A percentile compares a stretch with the other conserved stretches of the same genome.
These are phyloP conservation scores for Heliocidaris erythrogramma DNA, from an alignment of 35 echinoderm and acorn worm species.

Conservation along the genomic window DNA sequence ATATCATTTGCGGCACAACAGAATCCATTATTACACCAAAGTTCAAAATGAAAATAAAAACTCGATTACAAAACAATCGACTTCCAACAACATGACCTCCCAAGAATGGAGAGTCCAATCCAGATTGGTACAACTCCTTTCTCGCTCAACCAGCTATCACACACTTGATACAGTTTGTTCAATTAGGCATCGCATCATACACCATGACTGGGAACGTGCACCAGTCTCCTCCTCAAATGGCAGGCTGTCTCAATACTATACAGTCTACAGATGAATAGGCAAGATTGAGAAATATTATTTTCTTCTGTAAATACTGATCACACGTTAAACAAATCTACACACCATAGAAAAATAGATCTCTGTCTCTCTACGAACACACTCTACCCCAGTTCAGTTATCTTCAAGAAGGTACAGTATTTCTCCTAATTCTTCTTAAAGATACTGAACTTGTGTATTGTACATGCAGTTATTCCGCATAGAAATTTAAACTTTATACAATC, in stretches of 20 bases:
- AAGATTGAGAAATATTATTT: not conserved
- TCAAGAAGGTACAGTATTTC: not conserved
- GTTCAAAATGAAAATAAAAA: not conserved
- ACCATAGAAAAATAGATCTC: not conserved
- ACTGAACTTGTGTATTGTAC: not conserved
- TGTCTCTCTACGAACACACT: not conserved
- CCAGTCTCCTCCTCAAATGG: not conserved
- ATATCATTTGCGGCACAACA: too few species aligned
- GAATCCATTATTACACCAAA: not conserved
- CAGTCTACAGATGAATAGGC: not conserved
- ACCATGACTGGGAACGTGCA: not conserved
- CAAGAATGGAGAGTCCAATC: not conserved
- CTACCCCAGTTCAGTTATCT: not conserved
- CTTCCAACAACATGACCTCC: not conserved
- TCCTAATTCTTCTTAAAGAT: not conserved
- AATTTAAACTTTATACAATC: not conserved
- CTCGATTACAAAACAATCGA: not conserved
- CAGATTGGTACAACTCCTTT: not conserved
- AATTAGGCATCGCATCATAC: slow-evolving; percentile 16
- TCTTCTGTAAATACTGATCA: not conserved
- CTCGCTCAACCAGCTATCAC: not conserved
- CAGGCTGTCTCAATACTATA: not conserved
- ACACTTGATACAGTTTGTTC: slow-evolving; percentile 11
- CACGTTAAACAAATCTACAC: not conserved
- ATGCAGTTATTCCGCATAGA: not conserved